Evolutionary conservation across 1,140 invertebrate species (phyloP), one percentile per base, ranked within the genome.

Genomic region (Metopolophium dirhodum): DNA sequence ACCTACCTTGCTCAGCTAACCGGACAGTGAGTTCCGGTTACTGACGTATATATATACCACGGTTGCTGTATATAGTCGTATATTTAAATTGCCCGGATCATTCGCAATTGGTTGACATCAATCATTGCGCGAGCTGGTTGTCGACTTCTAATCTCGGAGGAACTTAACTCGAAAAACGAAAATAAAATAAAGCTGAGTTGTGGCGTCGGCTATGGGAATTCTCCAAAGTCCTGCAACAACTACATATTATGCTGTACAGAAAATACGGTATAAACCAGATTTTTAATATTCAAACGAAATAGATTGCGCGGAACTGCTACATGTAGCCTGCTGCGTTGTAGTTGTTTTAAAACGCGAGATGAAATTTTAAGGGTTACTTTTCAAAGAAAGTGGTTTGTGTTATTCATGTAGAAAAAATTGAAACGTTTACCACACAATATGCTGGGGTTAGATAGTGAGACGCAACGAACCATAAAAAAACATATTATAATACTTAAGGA

Each of bases 341-440:
- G 41, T 87, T 49, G 45, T 49, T 87, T 30, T 49, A 49, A 87
- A 87, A 49, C 18, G 30, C 1, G 30, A 87, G 47, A 49, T 30
- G 30, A n/a, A 49, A 87, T 49, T 87, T n/a, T 47, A 87, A 87
- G 41, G 45, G 45, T 49, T 49, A 49, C 45, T 51, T 88, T 51
- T 35, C 86, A 51, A 88, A 88, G 45, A 51, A 88, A 51, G 30
- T 88, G 30, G n/a, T 88, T 88, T 88, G 47, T 88, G 47, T 88
- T 88, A 51, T 88, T 51, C 47, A 51, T n/a, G 47, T 88, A 49
- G 45, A 87, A 87, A 51, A 88, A 83, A 88, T 51, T 49, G 45
- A 51, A 88, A 88, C n/a, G 47, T 88, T 88, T 88, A 88, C 30
- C 9, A n/a, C 47, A 88, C 30, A 88, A 35, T 88, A 88, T n/a